A percentile compares a stretch with the other conserved stretches of the same genome.
Evolutionary conservation across 2,797 vertebrate genomes (phyloP).

Genomic region (Characodon lateralis): DNA sequence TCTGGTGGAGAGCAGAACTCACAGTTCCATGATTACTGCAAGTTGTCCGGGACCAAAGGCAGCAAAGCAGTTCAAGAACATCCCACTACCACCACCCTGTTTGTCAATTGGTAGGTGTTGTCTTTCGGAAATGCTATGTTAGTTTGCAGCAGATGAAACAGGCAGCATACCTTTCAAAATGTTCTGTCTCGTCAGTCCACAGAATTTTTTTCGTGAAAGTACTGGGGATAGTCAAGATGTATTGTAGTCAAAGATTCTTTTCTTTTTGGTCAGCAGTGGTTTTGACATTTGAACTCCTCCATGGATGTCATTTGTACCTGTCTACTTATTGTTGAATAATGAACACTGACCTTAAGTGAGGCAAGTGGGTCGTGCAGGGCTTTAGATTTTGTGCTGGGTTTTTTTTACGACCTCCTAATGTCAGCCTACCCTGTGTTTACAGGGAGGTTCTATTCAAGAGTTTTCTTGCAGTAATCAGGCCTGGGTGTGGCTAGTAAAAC

Average conservation of each 20-base stretch:
- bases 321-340: background rate
- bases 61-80: background rate
- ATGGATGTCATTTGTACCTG: background rate
- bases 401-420: background rate
- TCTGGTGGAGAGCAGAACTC: background rate
- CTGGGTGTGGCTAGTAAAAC: too few relatives aligned
- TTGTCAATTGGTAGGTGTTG: too few relatives aligned
- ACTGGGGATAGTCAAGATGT: background rate
- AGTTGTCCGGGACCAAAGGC: background rate
- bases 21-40: background rate
- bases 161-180: background rate
- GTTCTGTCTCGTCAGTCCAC: background rate
- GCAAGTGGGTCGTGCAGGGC: background rate
- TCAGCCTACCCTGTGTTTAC: background rate
- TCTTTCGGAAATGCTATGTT: too few relatives aligned
- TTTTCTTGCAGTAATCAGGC: background rate
- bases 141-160: too few relatives aligned
- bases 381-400: background rate
- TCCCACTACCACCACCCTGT: background rate
- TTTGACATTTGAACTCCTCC: background rate
- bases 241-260: background rate
- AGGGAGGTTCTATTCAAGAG: background rate
- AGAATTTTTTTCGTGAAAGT: background rate
- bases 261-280: background rate
- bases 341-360: background rate